Conservation (phyloP, 2,797 vertebrate genomes). For the Phrynocephalus guinanensis region DNA sequence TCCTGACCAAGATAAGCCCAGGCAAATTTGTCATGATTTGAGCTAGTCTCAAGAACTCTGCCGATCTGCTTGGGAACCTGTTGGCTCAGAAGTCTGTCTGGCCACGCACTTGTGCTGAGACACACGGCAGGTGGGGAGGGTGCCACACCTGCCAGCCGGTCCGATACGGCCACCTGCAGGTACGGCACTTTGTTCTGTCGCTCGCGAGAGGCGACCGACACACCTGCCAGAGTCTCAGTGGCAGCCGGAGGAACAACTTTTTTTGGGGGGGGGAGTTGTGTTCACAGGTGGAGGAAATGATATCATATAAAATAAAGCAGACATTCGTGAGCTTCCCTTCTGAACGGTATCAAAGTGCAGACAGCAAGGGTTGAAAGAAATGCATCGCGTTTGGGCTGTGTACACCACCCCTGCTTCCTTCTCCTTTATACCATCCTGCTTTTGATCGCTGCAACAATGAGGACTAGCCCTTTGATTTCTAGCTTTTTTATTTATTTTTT, state of each 20-base stretch:
- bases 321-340: too few species aligned
- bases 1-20: not conserved
- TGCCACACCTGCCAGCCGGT: not conserved
- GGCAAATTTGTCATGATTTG: not conserved
- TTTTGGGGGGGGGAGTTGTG: too few species aligned
- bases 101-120: not conserved
- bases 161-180: not conserved
- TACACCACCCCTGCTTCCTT: not conserved
- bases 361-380: not conserved
- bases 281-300: too few species aligned
- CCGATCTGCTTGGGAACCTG: not conserved
- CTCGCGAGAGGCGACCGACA: too few species aligned
- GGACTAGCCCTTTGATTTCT: not conserved
- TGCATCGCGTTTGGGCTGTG: too few species aligned
- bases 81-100: too few species aligned
- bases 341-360: not conserved
- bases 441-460: not conserved
- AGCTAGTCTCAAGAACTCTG: not conserved
- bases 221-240: too few species aligned
- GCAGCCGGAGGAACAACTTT: too few species aligned
- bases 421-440: not conserved
- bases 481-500: too few species aligned
- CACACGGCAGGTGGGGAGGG: not conserved
- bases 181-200: not conserved
- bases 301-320: too few species aligned